phyloP scores from a whole-genome alignment of 2,797 vertebrate species.

The Microctenopoma lineatum region DNA sequence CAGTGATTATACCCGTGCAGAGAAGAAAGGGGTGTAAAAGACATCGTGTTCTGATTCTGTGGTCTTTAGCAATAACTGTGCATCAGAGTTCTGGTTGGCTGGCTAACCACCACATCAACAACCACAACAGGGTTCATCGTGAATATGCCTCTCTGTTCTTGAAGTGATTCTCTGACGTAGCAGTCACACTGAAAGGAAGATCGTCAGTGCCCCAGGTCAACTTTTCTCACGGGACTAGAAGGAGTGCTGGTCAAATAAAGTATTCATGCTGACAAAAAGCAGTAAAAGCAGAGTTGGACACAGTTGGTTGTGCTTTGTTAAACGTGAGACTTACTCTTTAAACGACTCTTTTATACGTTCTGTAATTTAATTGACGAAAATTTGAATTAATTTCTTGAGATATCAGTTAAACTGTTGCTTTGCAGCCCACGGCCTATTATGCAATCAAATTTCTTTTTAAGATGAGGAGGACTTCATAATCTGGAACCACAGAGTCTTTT shows the following conservation, averaged over 20 bases:
- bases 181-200: neutral
- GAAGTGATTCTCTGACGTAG: too few relatives aligned
- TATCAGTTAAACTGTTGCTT: neutral
- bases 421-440: neutral
- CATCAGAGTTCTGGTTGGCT: too few relatives aligned
- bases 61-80: too few relatives aligned
- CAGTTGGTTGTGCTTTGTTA: neutral
- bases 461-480: constrained; percentile 6
- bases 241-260: neutral
- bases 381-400: neutral
- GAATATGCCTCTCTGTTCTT: too few relatives aligned
- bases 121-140: too few relatives aligned
- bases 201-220: neutral
- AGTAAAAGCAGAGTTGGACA: too few relatives aligned
- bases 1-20: neutral
- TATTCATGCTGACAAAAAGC: neutral
- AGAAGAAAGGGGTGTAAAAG: too few relatives aligned
- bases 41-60: too few relatives aligned
- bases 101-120: too few relatives aligned
- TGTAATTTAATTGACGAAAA: too few relatives aligned
- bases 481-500: neutral
- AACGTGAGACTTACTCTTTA: neutral
- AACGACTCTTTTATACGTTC: too few relatives aligned
- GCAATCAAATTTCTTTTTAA: constrained; percentile 9
- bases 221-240: neutral